These are phyloP conservation scores for Opisthocomus hoazin DNA, from an alignment of 2,113 vertebrate species.

Conservation along the genomic window DNA sequence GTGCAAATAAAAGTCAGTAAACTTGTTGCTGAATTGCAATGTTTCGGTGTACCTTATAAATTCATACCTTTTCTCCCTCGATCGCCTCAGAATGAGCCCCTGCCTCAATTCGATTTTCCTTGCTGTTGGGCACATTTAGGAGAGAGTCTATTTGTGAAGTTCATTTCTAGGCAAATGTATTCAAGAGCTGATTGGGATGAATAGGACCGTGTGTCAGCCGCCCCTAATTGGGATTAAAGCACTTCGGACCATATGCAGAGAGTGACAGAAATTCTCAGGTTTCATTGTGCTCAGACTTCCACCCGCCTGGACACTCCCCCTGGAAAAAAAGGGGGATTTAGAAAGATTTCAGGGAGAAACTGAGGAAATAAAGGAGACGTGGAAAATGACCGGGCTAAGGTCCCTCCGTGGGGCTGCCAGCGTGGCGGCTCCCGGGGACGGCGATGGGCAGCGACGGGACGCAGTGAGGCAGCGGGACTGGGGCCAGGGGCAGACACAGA, in stretches of 20 bases:
- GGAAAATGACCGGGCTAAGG: constrained; percentile 43
- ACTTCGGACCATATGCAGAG: constrained; percentile 94
- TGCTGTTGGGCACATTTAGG: constrained; percentile 95
- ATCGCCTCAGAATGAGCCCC: constrained; percentile 85
- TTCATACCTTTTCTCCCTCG: constrained; percentile 95
- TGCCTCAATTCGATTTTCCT: constrained; percentile 96
- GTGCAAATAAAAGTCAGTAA: constrained; percentile 90
- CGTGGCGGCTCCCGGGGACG: not conserved
- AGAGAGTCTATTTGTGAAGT: constrained; percentile 91
- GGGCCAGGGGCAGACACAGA: too few species aligned
- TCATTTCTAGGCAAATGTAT: constrained; percentile 99
- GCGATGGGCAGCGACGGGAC: not conserved
- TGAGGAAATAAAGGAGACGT: constrained; percentile 63
- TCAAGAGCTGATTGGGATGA: constrained; percentile 87
- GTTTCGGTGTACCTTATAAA: constrained; percentile 98
- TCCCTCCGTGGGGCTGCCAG: constrained; percentile 13
- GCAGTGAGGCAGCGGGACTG: not conserved
- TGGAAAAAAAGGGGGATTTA: constrained; percentile 48
- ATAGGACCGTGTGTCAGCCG: constrained; percentile 98
- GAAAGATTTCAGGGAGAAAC: constrained; percentile 64
- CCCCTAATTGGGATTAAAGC: constrained; percentile 99
- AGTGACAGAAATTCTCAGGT: constrained; percentile 94
- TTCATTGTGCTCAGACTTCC: constrained; percentile 88
- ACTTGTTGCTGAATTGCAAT: constrained; percentile 92
- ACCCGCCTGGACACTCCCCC: constrained; percentile 77